Conservation (phyloP, 2,888 invertebrate genomes). For the Chrysina gloriosa region DNA sequence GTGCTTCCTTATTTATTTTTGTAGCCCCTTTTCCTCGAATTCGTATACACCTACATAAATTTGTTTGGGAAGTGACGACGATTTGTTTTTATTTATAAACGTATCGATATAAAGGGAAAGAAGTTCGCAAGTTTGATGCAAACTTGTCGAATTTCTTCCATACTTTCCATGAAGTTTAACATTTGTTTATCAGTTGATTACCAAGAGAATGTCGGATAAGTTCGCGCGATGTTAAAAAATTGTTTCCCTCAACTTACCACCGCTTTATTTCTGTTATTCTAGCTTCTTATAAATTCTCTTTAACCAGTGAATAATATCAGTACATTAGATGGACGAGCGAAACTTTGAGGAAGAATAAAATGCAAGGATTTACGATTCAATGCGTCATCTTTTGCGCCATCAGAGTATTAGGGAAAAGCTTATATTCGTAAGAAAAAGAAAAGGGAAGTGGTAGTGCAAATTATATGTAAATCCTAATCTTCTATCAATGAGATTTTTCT, state of each 20-base stretch:
- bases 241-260: conserved; percentile 1
- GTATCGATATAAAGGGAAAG: conserved; percentile 7
- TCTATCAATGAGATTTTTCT: background rate
- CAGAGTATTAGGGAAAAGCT: background rate
- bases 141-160: conserved; percentile 21
- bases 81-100: conserved; percentile 18
- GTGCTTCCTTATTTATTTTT: too few species aligned
- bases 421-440: background rate
- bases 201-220: conserved; percentile 2
- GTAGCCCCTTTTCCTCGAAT: too few species aligned
- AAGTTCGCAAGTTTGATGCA: conserved; percentile 1
- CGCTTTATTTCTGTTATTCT: background rate
- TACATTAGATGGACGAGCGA: conserved; percentile 1
- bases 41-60: background rate
- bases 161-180: conserved; percentile 20
- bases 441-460: conserved; percentile 3
- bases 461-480: conserved; percentile 8
- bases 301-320: conserved; percentile 22
- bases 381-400: background rate
- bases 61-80: background rate
- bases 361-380: background rate
- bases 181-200: conserved; percentile 29
- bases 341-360: conserved; percentile 13
- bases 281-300: conserved; percentile 20
- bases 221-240: conserved; percentile 15